phyloP scores from a whole-genome alignment of 1,140 invertebrate species.

The Pachypsylla venusta region DNA sequence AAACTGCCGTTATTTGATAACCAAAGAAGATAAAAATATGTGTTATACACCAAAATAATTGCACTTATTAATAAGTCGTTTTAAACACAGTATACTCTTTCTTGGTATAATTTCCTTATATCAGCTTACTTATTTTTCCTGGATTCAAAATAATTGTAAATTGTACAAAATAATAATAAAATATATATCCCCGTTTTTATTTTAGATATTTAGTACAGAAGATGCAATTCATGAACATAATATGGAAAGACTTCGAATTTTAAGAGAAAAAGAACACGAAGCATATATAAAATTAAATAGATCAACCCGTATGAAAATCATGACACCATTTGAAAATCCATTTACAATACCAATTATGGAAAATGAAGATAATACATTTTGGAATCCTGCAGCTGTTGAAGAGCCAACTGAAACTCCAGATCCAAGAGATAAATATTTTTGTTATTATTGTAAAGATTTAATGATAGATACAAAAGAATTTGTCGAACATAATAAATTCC shows the following conservation, averaged over 20 bases:
- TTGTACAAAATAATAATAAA: no score
- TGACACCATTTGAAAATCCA: background rate
- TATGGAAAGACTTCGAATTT: background rate
- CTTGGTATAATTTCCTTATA: no score
- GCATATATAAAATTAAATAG: background rate
- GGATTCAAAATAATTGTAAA: no score
- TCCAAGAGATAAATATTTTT: background rate
- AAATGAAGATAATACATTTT: background rate
- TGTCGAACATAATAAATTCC: constrained; percentile 2
- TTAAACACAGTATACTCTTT: no score
- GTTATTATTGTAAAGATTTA: background rate
- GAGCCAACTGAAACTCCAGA: background rate
- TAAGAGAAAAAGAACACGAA: background rate
- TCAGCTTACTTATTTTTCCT: no score
- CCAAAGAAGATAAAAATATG: no score
- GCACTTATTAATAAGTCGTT: no score
- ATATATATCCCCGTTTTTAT: no score
- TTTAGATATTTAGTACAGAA: background rate
- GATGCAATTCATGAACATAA: constrained; percentile 1
- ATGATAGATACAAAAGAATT: constrained; percentile 1
- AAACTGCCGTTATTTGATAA: no score
- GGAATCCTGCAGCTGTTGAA: background rate
- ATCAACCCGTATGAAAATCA: background rate
- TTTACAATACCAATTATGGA: background rate
- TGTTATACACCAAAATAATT: no score